Conservation (phyloP, 2,113 vertebrate genomes). For the Varanus salvator region DNA sequence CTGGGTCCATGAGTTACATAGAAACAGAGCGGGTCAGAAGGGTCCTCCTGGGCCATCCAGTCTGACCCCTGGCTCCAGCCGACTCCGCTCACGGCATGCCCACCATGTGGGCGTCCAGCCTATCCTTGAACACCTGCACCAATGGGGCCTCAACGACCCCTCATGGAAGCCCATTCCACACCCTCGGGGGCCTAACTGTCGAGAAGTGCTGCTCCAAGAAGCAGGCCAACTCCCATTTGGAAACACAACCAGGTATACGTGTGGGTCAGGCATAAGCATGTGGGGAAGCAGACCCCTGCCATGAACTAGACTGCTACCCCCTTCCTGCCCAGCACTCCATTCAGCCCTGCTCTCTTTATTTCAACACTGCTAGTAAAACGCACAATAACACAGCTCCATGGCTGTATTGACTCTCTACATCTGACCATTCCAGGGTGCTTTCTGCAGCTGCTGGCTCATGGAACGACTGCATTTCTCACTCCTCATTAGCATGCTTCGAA, state of each 20-base stretch:
- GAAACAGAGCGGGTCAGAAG: too few relatives aligned
- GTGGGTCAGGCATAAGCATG: not conserved
- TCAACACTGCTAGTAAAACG: conserved; percentile 9
- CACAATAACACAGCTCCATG: too few relatives aligned
- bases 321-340: not conserved
- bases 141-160: too few relatives aligned
- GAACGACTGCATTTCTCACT: not conserved
- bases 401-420: conserved; percentile 6
- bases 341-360: not conserved
- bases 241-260: not conserved
- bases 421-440: conserved; percentile 37
- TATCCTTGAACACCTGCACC: too few relatives aligned
- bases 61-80: too few relatives aligned
- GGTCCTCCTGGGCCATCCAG: too few relatives aligned
- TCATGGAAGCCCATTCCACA: too few relatives aligned
- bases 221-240: not conserved
- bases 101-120: too few relatives aligned
- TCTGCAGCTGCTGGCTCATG: conserved; percentile 51
- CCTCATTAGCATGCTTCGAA: conserved; percentile 40
- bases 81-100: too few relatives aligned
- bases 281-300: not conserved
- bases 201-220: not conserved
- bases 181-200: too few relatives aligned
- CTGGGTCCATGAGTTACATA: not conserved
- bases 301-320: not conserved